Percentiles rank a stretch among this genome's conserved stretches.
These are phyloP conservation scores for Lagodon rhomboides DNA, from an alignment of 2,797 vertebrate genomes.

Conservation along the genomic window DNA sequence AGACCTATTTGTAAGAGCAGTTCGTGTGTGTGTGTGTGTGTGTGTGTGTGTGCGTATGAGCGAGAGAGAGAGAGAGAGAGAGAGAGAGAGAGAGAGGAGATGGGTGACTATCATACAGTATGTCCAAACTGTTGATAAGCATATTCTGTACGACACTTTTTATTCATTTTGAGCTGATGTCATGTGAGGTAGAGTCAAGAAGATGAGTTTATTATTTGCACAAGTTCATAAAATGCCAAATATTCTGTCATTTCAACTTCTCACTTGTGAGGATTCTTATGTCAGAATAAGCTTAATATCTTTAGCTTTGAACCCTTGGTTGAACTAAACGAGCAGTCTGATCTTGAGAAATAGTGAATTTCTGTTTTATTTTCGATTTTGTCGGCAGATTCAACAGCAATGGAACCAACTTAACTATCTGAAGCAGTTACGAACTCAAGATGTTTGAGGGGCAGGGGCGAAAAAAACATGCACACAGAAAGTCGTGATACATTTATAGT, in stretches of 20 bases:
- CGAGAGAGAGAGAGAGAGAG: not conserved
- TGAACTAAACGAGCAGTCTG: not conserved
- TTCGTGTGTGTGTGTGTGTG: constrained; percentile 42
- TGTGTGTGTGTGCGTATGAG: constrained; percentile 26
- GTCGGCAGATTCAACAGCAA: too few relatives aligned
- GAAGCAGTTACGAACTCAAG: too few relatives aligned
- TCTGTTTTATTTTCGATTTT: too few relatives aligned
- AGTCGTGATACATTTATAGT: too few relatives aligned
- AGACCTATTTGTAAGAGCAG: constrained; percentile 79
- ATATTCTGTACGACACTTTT: not conserved
- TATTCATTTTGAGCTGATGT: not conserved
- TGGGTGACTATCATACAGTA: not conserved
- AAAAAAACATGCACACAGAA: too few relatives aligned
- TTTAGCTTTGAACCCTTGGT: not conserved
- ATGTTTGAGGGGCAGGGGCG: too few relatives aligned
- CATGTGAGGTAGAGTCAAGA: not conserved
- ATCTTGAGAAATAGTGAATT: not conserved
- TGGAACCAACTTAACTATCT: too few relatives aligned
- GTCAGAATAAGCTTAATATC: too few relatives aligned
- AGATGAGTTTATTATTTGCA: not conserved
- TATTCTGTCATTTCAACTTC: too few relatives aligned
- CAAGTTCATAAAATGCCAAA: too few relatives aligned
- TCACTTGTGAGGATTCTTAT: too few relatives aligned
- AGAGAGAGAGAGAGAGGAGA: not conserved
- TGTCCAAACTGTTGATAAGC: not conserved